Conservation (phyloP, 2,113 vertebrate species). For the Gymnocephalus cernua region DNA sequence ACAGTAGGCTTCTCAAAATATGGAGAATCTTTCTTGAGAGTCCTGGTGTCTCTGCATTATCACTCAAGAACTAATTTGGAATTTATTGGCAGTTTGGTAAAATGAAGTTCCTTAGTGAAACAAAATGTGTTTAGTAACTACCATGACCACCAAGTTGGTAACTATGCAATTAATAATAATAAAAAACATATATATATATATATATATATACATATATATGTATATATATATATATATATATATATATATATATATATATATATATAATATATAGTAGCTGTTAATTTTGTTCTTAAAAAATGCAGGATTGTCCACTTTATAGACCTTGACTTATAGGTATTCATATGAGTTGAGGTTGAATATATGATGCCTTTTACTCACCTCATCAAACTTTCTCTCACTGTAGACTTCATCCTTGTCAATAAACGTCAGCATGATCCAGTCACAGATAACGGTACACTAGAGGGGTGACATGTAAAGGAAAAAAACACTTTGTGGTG, state of each 20-base stretch:
- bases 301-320: too few species aligned
- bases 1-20: background rate
- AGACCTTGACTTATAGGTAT: too few species aligned
- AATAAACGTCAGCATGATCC: slow-evolving; percentile 94
- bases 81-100: background rate
- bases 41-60: background rate
- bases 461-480: slow-evolving; percentile 56
- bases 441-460: slow-evolving; percentile 95
- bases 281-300: too few species aligned
- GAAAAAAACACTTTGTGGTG: background rate
- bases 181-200: too few species aligned
- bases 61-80: background rate
- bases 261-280: too few species aligned
- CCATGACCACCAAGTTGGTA: background rate
- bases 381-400: slow-evolving; percentile 91
- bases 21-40: background rate
- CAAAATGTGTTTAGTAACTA: background rate
- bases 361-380: slow-evolving; percentile 65
- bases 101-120: background rate
- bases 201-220: too few species aligned
- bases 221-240: too few species aligned
- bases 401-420: slow-evolving; percentile 93
- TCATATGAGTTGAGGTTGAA: background rate
- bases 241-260: too few species aligned
- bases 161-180: background rate